Base-by-base conservation (phyloP, 2,113 vertebrate genomes). In the Pachycephala philippinensis region DNA sequence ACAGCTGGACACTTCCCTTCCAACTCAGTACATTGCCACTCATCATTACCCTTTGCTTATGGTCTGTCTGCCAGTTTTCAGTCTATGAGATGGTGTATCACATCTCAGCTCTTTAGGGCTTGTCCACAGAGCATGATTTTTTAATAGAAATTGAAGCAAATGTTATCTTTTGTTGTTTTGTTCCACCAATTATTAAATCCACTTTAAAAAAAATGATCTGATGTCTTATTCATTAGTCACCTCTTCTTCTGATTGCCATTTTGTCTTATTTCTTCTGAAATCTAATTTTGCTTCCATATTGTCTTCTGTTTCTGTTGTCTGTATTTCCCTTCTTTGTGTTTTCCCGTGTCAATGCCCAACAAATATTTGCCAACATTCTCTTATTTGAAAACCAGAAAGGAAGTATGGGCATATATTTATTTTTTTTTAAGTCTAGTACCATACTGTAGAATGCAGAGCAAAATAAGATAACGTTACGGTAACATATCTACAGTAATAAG, bases 1-100 rank as follows among this genome's bases (percentile, higher is more conserved):
- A 87, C 95, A 97, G 95, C 94, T 97, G 94, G 96, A 96, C 87
- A 79, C 94, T 97, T 93, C 68, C 84, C 78, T 70, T 93, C 83
- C 80, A 90, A 33, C 65, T 93, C 89, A 79, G 87, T 65, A 50
- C 63, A 40, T 93, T 95, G 87, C 94, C 70, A 86, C 66, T 96
- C 92, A 61, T 84, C 87, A 68, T 95, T 85, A 90, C 76, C 39
- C 92, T 84, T 87, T 78, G 53, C 93, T 82, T 91, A 57, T 86
- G 68, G 60, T 61, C 86, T 95, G 68, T 83, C 84, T 88, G 60
- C 30, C 68, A 84, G 78, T 93, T 95, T 83, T 79, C 42, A 52
- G 33, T 45, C 81, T 45, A 7, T 74, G 26, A 30, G 31, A 21
- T 45, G 14, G 35, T 31, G 18, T 74, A 35, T 75, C 56, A 60